Base-by-base conservation (phyloP, 2,113 vertebrate genomes). In the Anser brachyrhynchus region DNA sequence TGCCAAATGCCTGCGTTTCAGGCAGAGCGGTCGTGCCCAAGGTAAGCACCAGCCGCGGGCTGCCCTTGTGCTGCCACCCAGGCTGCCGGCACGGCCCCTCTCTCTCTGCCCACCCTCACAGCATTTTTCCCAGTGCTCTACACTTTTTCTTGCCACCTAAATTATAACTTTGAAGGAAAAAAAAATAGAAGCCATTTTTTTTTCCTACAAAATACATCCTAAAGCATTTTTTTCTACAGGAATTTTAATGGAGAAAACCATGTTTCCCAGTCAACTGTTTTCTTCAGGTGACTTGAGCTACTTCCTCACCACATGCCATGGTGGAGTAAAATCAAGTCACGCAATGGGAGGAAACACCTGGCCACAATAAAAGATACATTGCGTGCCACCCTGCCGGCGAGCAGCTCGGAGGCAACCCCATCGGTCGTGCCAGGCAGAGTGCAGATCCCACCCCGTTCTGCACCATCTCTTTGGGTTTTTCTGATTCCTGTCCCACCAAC, bases 301-400 rank as follows among this genome's bases (percentile, higher is more conserved):
- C 18, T 75, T 78, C 33, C 73, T 29, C 22, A 62, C 20, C 16
- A 57, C 33, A 39, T 22, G 33, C 25, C 55, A 28, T 2, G 7
- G 54, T 26, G 28, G 78, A 65, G 4, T 29, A 65, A 89, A 91
- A 89, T 19, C 6, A 67, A 67, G 28, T n/a, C 46, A 46, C 4
- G 17, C 20, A 41, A 52, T 57, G 18, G 44, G 37, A 70, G 1
- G 6, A 88, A 74, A 29, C 29, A 71, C 46, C 18, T 58, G 2
- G 1, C 19, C 1, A 0, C 23, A 62, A 11, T 9, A 49, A 51
- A 5, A 49, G 11, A 49, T 21, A 22, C 11, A 22, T 6, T 21
- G 46, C 21, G 19, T 21, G 46, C 20, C 5, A 22, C 11, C 46
- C 20, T 22, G 46, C 46, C 11, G 46, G 11, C 10, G 10, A 21